Percentiles rank a stretch among this genome's conserved stretches.
phyloP scores from a whole-genome alignment of 2,113 vertebrate species.

The Silurus glanis region DNA sequence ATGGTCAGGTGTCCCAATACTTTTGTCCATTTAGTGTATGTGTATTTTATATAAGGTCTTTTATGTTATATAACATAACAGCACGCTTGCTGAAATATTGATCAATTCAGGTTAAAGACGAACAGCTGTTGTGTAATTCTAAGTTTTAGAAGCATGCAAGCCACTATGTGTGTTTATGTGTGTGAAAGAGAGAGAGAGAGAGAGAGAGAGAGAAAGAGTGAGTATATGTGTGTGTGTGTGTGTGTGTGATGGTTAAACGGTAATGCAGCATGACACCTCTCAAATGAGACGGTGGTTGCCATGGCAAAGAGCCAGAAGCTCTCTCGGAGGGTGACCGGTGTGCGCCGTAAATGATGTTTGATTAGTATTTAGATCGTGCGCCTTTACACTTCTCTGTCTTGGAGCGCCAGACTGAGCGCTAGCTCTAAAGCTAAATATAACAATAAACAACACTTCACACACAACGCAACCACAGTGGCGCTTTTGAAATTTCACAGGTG shows the following conservation, averaged over 20 bases:
- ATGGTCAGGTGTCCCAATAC: too few species aligned
- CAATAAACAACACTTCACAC: neutral
- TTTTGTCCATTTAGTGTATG: too few species aligned
- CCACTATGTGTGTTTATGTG: conserved; percentile 27
- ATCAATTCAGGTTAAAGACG: neutral
- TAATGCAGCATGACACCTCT: conserved; percentile 82
- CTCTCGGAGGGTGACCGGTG: conserved; percentile 93
- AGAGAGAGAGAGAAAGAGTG: too few species aligned
- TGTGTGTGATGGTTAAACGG: conserved; percentile 62
- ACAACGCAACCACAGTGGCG: neutral
- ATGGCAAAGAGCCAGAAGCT: conserved; percentile 89
- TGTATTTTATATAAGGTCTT: too few species aligned
- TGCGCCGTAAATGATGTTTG: conserved; percentile 98
- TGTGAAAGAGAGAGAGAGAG: neutral
- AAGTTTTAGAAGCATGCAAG: conserved; percentile 24
- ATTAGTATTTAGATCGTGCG: conserved; percentile 97
- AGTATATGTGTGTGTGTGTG: conserved; percentile 33
- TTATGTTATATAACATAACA: neutral
- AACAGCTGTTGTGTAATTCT: conserved; percentile 1
- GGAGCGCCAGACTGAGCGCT: neutral
- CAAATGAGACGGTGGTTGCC: conserved; percentile 87
- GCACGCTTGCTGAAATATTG: neutral
- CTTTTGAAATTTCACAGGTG: neutral
- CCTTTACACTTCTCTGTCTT: conserved; percentile 25
- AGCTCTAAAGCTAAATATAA: neutral